These are phyloP conservation scores for Streptopelia turtur DNA, from an alignment of 2,797 vertebrate genomes.

Conservation along the genomic window DNA sequence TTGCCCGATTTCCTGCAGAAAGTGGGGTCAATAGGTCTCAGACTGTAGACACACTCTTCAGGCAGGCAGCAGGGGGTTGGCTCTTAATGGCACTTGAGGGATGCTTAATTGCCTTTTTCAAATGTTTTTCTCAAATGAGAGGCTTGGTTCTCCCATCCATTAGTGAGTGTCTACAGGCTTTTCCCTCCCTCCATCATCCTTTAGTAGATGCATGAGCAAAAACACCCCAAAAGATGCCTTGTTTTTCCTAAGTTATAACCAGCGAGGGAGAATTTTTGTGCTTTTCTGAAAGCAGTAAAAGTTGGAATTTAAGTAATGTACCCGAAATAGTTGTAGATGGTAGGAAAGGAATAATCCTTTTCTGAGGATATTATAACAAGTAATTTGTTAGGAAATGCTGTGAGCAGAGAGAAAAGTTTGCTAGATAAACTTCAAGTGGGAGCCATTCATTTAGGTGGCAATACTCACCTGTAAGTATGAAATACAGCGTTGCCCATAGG, in stretches of 20 bases:
- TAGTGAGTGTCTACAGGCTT: slow-evolving; percentile 21
- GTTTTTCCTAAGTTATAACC: neutral
- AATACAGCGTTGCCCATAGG: neutral
- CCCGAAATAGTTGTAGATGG: neutral
- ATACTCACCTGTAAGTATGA: neutral
- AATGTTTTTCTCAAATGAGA: slow-evolving; percentile 70
- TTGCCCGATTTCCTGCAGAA: slow-evolving; percentile 82
- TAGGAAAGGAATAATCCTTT: neutral
- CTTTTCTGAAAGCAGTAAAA: neutral
- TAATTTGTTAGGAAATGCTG: neutral
- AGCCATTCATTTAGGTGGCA: neutral
- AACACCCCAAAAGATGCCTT: neutral
- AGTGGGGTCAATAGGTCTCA: slow-evolving; percentile 84
- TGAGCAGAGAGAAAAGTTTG: neutral
- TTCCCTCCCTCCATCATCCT: neutral
- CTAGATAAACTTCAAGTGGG: neutral
- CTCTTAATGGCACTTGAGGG: slow-evolving; percentile 81
- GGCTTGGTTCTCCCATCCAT: slow-evolving; percentile 59
- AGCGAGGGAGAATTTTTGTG: neutral
- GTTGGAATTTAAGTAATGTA: neutral
- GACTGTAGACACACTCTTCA: slow-evolving; percentile 82
- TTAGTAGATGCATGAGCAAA: slow-evolving; percentile 13
- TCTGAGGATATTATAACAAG: neutral
- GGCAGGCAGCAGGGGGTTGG: slow-evolving; percentile 80
- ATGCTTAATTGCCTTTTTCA: slow-evolving; percentile 78